Conservation (phyloP, 2,888 invertebrate species). For the Habrosyne pyritoides region DNA sequence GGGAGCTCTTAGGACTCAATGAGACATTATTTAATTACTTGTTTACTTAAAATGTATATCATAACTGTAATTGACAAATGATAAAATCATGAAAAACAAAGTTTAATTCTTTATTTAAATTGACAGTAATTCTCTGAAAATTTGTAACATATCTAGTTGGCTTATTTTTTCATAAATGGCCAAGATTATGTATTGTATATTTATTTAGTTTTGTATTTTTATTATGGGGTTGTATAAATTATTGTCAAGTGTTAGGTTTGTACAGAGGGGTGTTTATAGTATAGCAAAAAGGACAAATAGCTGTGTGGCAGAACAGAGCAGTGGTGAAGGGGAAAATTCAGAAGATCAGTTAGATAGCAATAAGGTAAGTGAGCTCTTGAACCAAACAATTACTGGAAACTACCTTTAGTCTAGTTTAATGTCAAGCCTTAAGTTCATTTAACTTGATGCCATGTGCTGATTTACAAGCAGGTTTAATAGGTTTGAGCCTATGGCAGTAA, state of each 20-base stretch:
- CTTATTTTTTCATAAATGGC: slow-evolving; percentile 30
- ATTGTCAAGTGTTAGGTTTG: slow-evolving; percentile 43
- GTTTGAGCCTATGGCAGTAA: too few species aligned
- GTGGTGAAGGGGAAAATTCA: not conserved
- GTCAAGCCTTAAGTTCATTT: not conserved
- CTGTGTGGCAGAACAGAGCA: slow-evolving; percentile 9
- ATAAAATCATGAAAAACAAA: not conserved
- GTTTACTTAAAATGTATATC: too few species aligned
- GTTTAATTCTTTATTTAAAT: not conserved
- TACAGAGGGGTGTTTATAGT: slow-evolving; percentile 26
- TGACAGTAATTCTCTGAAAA: not conserved
- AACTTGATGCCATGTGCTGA: not conserved
- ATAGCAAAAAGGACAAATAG: slow-evolving; percentile 22
- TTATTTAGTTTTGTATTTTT: slow-evolving; percentile 39
- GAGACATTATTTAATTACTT: slow-evolving; percentile 19
- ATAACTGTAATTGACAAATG: not conserved
- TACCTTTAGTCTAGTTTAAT: too few species aligned
- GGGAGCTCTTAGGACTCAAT: too few species aligned
- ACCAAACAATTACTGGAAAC: too few species aligned
- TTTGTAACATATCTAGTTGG: slow-evolving; percentile 54
- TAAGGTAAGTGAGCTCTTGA: slow-evolving; percentile 26
- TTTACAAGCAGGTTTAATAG: too few species aligned
- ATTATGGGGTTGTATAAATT: slow-evolving; percentile 68
- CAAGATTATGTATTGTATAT: slow-evolving; percentile 22
- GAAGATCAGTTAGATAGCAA: slow-evolving; percentile 22